A percentile compares a stretch with the other conserved stretches of the same genome.
phyloP scores from a whole-genome alignment of 2,113 vertebrate species.

The Microcebus jonahi region DNA sequence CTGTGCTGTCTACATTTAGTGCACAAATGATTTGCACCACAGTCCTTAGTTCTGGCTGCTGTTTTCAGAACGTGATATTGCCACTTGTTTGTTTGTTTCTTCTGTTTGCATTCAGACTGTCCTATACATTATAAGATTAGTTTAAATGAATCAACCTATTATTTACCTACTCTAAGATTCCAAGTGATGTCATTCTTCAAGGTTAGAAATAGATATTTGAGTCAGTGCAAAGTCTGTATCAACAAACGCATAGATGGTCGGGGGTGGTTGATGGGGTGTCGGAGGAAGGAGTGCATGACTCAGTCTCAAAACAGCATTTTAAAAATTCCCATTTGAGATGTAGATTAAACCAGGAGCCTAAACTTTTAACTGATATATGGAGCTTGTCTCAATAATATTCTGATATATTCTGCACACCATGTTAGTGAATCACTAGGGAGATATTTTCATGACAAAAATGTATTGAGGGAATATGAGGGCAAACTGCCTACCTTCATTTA shows the following conservation, averaged over 20 bases:
- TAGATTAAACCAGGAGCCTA: conserved; percentile 8
- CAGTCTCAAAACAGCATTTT: neutral
- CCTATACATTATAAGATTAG: neutral
- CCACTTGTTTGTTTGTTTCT: neutral
- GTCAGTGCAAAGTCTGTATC: neutral
- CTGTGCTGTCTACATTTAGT: neutral
- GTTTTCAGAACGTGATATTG: neutral
- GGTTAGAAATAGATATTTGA: neutral
- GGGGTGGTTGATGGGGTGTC: neutral
- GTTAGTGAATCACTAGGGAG: conserved; percentile 25
- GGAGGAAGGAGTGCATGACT: neutral
- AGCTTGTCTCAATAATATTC: conserved; percentile 13
- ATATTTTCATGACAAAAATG: conserved; percentile 39
- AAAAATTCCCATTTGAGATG: conserved; percentile 38
- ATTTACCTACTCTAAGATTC: neutral
- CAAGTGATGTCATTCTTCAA: neutral
- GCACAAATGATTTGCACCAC: neutral
- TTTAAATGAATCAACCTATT: neutral
- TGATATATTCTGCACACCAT: neutral
- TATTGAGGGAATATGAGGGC: neutral
- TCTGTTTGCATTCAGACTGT: neutral
- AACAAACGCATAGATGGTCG: neutral
- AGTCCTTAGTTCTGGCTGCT: neutral
- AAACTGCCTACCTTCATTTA: conserved; percentile 29
- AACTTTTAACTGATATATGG: neutral